Base-by-base conservation (phyloP, 1,140 invertebrate species). In the Camponotus floridanus region DNA sequence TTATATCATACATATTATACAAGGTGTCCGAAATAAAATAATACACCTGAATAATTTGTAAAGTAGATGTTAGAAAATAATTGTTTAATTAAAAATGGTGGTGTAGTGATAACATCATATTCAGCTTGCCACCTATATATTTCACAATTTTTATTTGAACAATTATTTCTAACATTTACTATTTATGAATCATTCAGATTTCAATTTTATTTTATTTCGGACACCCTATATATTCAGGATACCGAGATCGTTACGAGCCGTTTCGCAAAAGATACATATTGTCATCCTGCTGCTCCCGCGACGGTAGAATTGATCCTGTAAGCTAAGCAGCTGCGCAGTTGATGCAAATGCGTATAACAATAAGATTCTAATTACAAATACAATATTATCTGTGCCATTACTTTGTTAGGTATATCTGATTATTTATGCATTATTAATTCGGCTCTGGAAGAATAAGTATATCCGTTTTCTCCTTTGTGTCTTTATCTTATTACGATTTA, bases 201-300 rank as follows among this genome's bases (percentile, higher is more conserved):
- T 26, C 26, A 26, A 6, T 42, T 8, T 42, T 42, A 42, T 42
- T 42, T 42, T 42, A 42, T 42, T 39, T 42, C 39, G 8, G 39
- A 62, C 31, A 64, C 33, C 18, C 21, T 45, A 5, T 11, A 3
- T 18, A 18, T 26, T 65, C 39, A 5, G 5, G 45, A 11, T 36
- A 31, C 6, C 4, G 18, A 78, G 36, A 65, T 65, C 13, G 39
- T 65, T 45, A 78, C 76, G 45, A 21, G 26, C 26, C 31, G 18
- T 78, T 78, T 78, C 59, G 21, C 39, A 64, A 65, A 78, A 65
- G 39, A 31, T 78, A 78, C 26, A 33, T 76, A 76, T 65, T 78
- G 61, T 78, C 61, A 65, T 78, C 39, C 26, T 78, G 39, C 42
- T 78, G 48, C 9, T 65, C 48, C 4, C 11, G 26, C 15, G 26